These are phyloP conservation scores for Odontocolon sp. DNA, from an alignment of 2,888 invertebrate genomes.

Conservation along the genomic window DNA sequence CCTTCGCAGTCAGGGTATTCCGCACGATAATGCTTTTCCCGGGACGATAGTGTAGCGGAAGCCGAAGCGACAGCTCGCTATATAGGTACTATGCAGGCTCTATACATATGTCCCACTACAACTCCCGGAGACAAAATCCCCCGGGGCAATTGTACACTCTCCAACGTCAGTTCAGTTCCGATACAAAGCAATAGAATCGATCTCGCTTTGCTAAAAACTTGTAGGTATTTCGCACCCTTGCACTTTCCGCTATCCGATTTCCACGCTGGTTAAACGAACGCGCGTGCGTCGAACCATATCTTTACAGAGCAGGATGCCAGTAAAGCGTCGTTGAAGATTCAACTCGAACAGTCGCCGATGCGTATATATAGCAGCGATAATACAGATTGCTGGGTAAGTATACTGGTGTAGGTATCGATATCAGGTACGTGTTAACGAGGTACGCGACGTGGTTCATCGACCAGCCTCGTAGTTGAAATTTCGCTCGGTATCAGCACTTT, in stretches of 20 bases:
- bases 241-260: too few relatives aligned
- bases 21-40: constrained; percentile 37
- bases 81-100: not conserved
- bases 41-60: constrained; percentile 14
- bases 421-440: constrained; percentile 56
- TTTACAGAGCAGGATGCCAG: too few relatives aligned
- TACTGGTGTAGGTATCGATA: not conserved
- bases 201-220: constrained; percentile 25
- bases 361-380: too few relatives aligned
- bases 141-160: constrained; percentile 23
- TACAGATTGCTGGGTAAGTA: too few relatives aligned
- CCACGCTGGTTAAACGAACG: too few relatives aligned
- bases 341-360: too few relatives aligned
- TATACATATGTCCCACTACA: not conserved
- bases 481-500: constrained; percentile 58
- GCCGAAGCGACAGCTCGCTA: constrained; percentile 17
- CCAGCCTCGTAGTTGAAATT: constrained; percentile 56
- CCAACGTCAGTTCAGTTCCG: constrained; percentile 42
- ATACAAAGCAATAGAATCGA: constrained; percentile 50
- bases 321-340: too few relatives aligned
- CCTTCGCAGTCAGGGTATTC: constrained; percentile 13
- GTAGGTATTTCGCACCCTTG: too few relatives aligned
- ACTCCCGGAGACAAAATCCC: constrained; percentile 24
- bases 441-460: constrained; percentile 49
- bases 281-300: too few relatives aligned